Evolutionary conservation across 2,797 vertebrate species (phyloP), one percentile per base, ranked within the genome.

Genomic region (Jordanella pulchra): DNA sequence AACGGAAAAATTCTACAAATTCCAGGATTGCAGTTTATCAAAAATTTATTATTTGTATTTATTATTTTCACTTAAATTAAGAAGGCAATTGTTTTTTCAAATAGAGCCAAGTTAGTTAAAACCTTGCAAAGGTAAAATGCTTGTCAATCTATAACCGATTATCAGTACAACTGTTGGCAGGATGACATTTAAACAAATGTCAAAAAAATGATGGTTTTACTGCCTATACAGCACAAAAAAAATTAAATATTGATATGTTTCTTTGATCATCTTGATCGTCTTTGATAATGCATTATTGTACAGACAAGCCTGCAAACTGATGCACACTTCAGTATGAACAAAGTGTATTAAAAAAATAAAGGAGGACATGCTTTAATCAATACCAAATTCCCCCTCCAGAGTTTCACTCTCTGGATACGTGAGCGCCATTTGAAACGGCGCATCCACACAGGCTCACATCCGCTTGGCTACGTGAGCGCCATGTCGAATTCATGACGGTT

Each of bases 401-500:
- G 81, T 79, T 91, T 86, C 88, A 78, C 84, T 86, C 85, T 78
- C 76, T 65, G 69, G 80, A 89, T 88, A 89, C 89, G 87, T 92
- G 91, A 91, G 88, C 69, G 60, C 90, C 89, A 91, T 92, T 89
- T 84, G 84, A 92, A 93, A 83, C 63, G 47, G 73, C 80, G 83
- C 85, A 85, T 89, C 86, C 86, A 86, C 88, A 89, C 85, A 88
- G 71, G 60, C 84, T 93, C 88, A 89, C 92, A 93, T 93, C 89
- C 93, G 89, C 91, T 89, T 91, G 85, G 81, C 88, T 94, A 93
- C 87, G 92, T 92, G 92, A 94, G 90, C 80, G 75, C 92, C 92
- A 92, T 94, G 91, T 92, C 87, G 88, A 94, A 93, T 94, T 91
- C 90, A 87, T 88, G 91, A 88, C 79, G 87, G 93, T 95, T 94